Conservation (phyloP, 37 sponge, comb jelly and placozoan species). For the Spongilla lacustris region DNA sequence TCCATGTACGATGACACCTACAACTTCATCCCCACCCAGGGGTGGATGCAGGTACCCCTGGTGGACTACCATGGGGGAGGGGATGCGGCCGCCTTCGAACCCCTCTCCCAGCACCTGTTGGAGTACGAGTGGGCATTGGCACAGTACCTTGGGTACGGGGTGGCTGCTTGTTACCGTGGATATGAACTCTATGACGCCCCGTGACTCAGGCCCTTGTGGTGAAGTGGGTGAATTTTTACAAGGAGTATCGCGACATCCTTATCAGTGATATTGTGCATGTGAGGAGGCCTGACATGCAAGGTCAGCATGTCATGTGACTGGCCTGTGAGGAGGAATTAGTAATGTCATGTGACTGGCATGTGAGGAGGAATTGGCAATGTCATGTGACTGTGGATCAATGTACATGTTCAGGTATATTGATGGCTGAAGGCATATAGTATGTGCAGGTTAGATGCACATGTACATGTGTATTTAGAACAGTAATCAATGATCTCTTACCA, state of each 20-base stretch:
- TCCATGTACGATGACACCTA: constrained; percentile 72
- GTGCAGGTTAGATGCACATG: too few species aligned
- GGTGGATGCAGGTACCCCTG: constrained; percentile 70
- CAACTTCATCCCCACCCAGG: constrained; percentile 76
- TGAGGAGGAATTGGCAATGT: background rate
- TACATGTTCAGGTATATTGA: too few species aligned
- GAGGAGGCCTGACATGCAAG: constrained; percentile 74
- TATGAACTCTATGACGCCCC: constrained; percentile 37
- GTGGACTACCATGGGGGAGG: constrained; percentile 64
- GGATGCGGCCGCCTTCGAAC: constrained; percentile 56
- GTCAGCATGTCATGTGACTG: background rate
- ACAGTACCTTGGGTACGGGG: constrained; percentile 70
- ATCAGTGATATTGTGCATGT: constrained; percentile 74
- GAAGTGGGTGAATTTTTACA: constrained; percentile 71
- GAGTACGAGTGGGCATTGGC: constrained; percentile 77
- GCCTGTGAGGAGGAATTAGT: background rate
- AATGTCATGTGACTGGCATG: background rate
- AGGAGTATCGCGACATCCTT: constrained; percentile 66
- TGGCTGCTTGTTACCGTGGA: constrained; percentile 67
- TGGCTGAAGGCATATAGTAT: too few species aligned
- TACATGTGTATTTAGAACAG: too few species aligned
- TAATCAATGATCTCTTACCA: too few species aligned
- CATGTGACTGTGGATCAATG: background rate
- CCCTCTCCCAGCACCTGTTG: constrained; percentile 29
- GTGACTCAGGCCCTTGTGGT: constrained; percentile 20